Evolutionary conservation across 2,888 invertebrate species (phyloP).

Genomic region (Lepidonotus clava): DNA sequence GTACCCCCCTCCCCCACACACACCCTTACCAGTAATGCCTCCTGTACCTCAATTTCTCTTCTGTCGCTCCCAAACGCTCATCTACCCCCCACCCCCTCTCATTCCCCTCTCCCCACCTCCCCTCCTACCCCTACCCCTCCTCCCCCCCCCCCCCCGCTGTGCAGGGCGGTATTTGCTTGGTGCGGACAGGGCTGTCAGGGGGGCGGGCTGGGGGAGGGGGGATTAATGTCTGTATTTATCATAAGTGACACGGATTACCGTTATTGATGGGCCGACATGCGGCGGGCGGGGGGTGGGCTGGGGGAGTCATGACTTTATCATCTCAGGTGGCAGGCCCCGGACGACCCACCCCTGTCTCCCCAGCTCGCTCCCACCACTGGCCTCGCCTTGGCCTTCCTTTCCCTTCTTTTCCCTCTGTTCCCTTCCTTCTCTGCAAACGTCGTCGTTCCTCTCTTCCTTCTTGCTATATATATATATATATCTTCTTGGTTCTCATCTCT

Average conservation of each 20-base stretch:
- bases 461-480: no score
- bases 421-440: no score
- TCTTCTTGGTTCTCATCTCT: no score
- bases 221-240: constrained; percentile 45
- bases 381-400: no score
- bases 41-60: not conserved
- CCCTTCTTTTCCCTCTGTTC: no score
- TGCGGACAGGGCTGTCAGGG: not conserved
- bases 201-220: not conserved
- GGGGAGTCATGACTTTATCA: not conserved
- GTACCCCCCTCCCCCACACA: not conserved
- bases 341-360: not conserved
- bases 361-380: no score
- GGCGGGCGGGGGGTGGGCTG: not conserved
- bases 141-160: not conserved
- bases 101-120: not conserved
- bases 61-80: no score
- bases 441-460: no score
- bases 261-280: constrained; percentile 8
- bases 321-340: not conserved
- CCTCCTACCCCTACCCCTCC: not conserved
- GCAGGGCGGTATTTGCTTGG: not conserved
- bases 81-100: not conserved
- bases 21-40: not conserved
- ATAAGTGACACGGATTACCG: constrained; percentile 44